phyloP scores from a whole-genome alignment of 2,113 vertebrate genomes.

The Amphiprion ocellaris region DNA sequence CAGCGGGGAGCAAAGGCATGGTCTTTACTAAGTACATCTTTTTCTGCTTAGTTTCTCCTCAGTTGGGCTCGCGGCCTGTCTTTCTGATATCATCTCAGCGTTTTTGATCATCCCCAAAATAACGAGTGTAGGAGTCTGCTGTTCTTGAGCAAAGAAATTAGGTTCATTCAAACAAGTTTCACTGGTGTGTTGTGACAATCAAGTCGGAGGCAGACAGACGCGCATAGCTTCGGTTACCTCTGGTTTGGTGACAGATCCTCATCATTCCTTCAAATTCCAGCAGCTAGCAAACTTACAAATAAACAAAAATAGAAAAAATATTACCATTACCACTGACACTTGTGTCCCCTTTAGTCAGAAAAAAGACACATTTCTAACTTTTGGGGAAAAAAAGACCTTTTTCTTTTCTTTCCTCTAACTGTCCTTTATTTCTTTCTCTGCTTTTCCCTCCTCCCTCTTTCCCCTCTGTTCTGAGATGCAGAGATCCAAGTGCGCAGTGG shows the following conservation, averaged over 20 bases:
- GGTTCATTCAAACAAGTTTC: constrained; percentile 60
- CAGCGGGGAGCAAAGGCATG: constrained; percentile 77
- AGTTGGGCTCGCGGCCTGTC: constrained; percentile 37
- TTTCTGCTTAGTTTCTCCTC: constrained; percentile 68
- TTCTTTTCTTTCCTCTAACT: constrained; percentile 52
- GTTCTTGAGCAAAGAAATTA: constrained; percentile 43
- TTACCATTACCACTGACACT: constrained; percentile 23
- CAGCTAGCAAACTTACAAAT: constrained; percentile 23
- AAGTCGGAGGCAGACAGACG: constrained; percentile 4
- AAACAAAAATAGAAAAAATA: constrained; percentile 25
- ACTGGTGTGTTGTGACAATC: background rate
- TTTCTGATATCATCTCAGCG: constrained; percentile 43
- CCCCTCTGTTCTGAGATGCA: constrained; percentile 68
- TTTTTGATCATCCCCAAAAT: constrained; percentile 77
- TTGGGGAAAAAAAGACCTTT: background rate
- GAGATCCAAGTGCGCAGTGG: constrained; percentile 76
- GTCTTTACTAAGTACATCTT: constrained; percentile 77
- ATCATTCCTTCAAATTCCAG: constrained; percentile 17
- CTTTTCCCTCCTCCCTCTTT: constrained; percentile 30
- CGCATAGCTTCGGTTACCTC: constrained; percentile 45
- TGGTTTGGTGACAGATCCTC: constrained; percentile 37
- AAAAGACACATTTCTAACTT: background rate
- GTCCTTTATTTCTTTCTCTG: constrained; percentile 40
- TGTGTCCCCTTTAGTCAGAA: constrained; percentile 22
- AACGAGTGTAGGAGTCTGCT: constrained; percentile 64